Base-by-base conservation (phyloP, 2,888 invertebrate species). In the Seira sanloemensis region DNA sequence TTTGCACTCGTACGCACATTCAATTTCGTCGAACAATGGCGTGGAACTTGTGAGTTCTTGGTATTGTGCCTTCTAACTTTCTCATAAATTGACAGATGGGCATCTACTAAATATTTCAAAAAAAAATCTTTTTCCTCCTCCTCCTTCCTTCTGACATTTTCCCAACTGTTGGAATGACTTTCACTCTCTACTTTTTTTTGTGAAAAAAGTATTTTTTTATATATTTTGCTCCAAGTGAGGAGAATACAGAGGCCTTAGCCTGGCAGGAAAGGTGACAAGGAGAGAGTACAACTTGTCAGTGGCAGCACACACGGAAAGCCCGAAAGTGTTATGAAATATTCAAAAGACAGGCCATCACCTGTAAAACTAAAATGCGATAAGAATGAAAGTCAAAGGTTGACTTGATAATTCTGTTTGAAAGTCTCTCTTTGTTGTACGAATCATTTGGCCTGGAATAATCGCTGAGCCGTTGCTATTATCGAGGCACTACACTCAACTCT, bases 401-500 rank as follows among this genome's bases (percentile, higher is more conserved):
- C n/a, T n/a, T n/a, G n/a, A n/a, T n/a, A n/a, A n/a, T n/a, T n/a
- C n/a, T n/a, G n/a, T n/a, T n/a, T n/a, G 25, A 25, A 37, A 68
- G 16, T 27, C 27, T 24, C 18, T 7, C 9, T 27, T 24, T 71
- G 46, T 65, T 37, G 73, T 73, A 67, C 73, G 67, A 79, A 79
- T 79, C 67, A 79, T n/a, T 78, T 67, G 78, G 72, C 71, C 68
- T 78, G n/a, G n/a, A n/a, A n/a, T n/a, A n/a, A n/a, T n/a, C n/a
- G n/a, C n/a, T n/a, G n/a, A n/a, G n/a, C n/a, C n/a, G n/a, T n/a
- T n/a, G n/a, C n/a, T n/a, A n/a, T n/a, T n/a, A n/a, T n/a, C n/a
- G n/a, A n/a, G n/a, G n/a, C n/a, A n/a, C n/a, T n/a, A n/a, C n/a
- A n/a, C n/a, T n/a, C n/a, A n/a, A n/a, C n/a, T n/a, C n/a, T n/a